Conservation (phyloP, 2,113 vertebrate species). For the Phrynosoma blainvillii region DNA sequence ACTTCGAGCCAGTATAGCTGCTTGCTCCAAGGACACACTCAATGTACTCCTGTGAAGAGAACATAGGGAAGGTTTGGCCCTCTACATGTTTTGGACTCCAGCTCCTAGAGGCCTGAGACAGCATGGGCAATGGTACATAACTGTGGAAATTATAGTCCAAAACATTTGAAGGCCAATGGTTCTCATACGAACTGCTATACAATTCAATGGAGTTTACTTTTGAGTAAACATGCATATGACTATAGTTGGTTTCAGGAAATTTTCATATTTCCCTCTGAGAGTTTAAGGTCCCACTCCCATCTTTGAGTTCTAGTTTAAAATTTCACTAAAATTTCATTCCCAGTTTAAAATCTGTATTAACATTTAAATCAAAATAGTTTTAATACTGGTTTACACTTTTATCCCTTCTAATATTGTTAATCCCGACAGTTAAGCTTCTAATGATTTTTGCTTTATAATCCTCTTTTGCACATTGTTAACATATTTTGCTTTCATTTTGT, state of each 20-base stretch:
- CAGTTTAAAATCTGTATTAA: too few species aligned
- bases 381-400: background rate
- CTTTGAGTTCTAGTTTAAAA: background rate
- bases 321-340: background rate
- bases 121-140: too few species aligned
- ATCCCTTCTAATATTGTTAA: background rate
- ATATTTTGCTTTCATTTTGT: background rate
- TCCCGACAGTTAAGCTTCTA: too few species aligned
- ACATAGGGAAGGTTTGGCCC: background rate
- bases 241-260: background rate
- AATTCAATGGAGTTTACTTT: background rate
- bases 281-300: too few species aligned
- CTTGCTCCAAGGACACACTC: conserved; percentile 93
- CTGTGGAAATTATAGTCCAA: background rate
- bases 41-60: conserved; percentile 83
- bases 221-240: too few species aligned
- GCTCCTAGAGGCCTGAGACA: background rate
- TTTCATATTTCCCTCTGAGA: background rate
- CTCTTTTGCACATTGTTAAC: background rate
- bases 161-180: background rate
- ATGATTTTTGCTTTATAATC: background rate
- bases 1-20: conserved; percentile 90
- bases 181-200: background rate
- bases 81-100: background rate
- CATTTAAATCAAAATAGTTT: background rate